Conservation (phyloP, 2,888 invertebrate species). For the Torymus texanus region DNA sequence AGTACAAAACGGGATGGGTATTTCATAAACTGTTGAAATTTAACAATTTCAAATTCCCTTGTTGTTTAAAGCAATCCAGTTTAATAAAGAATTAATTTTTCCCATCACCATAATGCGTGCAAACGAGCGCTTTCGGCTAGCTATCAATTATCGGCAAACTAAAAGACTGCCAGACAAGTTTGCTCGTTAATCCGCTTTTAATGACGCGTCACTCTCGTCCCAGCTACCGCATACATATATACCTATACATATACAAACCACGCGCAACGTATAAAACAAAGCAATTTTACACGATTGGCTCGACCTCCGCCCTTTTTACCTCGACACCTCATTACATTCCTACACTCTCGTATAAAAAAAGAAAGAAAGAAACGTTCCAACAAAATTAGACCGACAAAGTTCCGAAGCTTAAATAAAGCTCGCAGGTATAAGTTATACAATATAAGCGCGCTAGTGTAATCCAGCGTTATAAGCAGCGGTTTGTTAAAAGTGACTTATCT, state of each 20-base stretch:
- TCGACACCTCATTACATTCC: background rate
- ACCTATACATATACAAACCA: slow-evolving; percentile 11
- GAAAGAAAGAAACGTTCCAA: background rate
- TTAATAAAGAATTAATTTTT: too few species aligned
- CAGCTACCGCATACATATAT: background rate
- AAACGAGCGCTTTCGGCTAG: background rate
- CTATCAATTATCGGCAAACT: slow-evolving; percentile 18
- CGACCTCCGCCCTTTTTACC: too few species aligned
- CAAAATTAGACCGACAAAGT: too few species aligned
- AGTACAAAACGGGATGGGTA: too few species aligned
- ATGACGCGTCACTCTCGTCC: slow-evolving; percentile 31
- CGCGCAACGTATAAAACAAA: slow-evolving; percentile 16
- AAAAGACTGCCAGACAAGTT: slow-evolving; percentile 23
- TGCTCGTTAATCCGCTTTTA: slow-evolving; percentile 33
- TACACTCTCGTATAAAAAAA: background rate
- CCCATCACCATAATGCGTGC: background rate
- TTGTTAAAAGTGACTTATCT: slow-evolving; percentile 35
- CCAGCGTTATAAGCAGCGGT: too few species aligned
- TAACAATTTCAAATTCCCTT: too few species aligned
- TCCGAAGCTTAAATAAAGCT: slow-evolving; percentile 1
- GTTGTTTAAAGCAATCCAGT: too few species aligned
- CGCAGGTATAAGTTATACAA: background rate
- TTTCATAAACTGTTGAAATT: too few species aligned
- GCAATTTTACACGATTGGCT: slow-evolving; percentile 11
- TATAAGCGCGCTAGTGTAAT: background rate